phyloP scores from a whole-genome alignment of 1,140 invertebrate species.

The Drosophila malerkotliana region DNA sequence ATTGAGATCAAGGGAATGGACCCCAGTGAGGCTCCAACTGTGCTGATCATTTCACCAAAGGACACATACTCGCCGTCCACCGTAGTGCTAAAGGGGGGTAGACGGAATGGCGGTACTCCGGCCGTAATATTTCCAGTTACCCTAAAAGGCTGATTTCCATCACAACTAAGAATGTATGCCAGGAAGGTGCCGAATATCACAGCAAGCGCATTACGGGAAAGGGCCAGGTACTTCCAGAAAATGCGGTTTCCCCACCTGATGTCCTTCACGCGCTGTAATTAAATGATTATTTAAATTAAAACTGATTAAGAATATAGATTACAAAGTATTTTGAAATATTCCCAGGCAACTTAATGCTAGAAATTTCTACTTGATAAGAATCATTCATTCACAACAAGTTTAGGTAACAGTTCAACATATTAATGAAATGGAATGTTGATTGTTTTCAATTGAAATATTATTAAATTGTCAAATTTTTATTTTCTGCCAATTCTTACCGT shows the following conservation, averaged over 20 bases:
- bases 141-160: constrained; percentile 86
- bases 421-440: constrained; percentile 7
- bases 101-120: constrained; percentile 87
- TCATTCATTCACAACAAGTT: too few species aligned
- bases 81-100: constrained; percentile 87
- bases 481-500: constrained; percentile 84
- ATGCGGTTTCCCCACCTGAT: constrained; percentile 80
- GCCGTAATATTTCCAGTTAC: constrained; percentile 87
- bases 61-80: constrained; percentile 82
- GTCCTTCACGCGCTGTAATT: constrained; percentile 88
- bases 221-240: constrained; percentile 93
- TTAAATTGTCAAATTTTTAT: constrained; percentile 51
- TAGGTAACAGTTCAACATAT: background rate
- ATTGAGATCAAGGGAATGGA: constrained; percentile 91
- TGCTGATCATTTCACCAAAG: constrained; percentile 87
- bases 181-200: constrained; percentile 89
- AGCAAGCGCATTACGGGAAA: constrained; percentile 90
- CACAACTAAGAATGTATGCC: constrained; percentile 86
- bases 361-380: background rate
- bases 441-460: constrained; percentile 18
- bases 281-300: background rate
- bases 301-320: background rate
- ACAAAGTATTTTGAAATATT: background rate
- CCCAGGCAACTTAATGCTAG: background rate
- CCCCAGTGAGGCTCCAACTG: constrained; percentile 87